phyloP scores from a whole-genome alignment of 2,888 invertebrate genomes.

The Orthonevra nobilis region DNA sequence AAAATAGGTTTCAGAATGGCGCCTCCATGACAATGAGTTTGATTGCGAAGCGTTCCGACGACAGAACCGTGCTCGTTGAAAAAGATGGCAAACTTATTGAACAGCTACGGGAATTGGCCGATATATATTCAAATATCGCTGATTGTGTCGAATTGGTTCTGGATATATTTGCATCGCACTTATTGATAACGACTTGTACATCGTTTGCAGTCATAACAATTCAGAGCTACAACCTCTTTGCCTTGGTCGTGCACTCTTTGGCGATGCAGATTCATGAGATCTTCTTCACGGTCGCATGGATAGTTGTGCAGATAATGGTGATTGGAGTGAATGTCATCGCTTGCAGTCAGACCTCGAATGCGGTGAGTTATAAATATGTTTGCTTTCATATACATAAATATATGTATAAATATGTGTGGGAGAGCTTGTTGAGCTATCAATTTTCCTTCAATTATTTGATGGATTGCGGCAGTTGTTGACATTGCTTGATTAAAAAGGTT shows the following conservation, averaged over 20 bases:
- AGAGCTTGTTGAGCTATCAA: too few relatives aligned
- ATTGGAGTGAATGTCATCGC: constrained; percentile 73
- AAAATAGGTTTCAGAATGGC: constrained; percentile 19
- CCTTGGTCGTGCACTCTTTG: constrained; percentile 71
- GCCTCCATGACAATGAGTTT: constrained; percentile 28
- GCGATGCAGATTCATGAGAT: constrained; percentile 71
- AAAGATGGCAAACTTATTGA: constrained; percentile 41
- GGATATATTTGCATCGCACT: constrained; percentile 73
- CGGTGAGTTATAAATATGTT: too few relatives aligned
- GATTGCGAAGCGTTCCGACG: constrained; percentile 17
- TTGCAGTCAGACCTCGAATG: constrained; percentile 72
- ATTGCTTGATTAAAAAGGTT: too few relatives aligned
- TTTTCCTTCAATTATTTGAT: too few relatives aligned
- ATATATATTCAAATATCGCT: constrained; percentile 71
- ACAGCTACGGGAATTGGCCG: constrained; percentile 70
- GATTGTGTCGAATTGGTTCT: constrained; percentile 73
- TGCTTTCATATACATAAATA: too few relatives aligned
- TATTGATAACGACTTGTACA: constrained; percentile 72
- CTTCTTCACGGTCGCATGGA: constrained; percentile 73
- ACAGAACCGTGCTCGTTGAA: neutral
- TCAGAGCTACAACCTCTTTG: constrained; percentile 74
- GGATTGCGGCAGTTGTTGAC: too few relatives aligned
- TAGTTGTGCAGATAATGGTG: constrained; percentile 72
- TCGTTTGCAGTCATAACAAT: constrained; percentile 74
- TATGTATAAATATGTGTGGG: too few relatives aligned